Conservation (phyloP, 2,797 vertebrate species). For the Amblyraja radiata region DNA sequence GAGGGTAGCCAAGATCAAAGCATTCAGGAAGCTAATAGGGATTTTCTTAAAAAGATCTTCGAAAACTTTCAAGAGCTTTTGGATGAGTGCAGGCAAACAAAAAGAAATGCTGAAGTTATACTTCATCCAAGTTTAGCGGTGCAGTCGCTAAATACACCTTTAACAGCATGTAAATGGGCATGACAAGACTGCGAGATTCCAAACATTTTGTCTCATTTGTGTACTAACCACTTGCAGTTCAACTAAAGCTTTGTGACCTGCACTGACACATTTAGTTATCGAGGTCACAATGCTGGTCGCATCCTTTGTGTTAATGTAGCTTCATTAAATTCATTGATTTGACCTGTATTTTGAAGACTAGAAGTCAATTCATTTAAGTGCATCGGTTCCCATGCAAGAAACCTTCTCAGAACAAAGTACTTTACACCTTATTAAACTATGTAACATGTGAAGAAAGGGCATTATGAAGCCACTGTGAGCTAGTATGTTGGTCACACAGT, state of each 20-base stretch:
- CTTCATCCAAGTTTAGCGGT: slow-evolving; percentile 84
- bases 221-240: slow-evolving; percentile 95
- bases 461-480: slow-evolving; percentile 41
- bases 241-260: slow-evolving; percentile 90
- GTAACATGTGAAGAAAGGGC: slow-evolving; percentile 57
- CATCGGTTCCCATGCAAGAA: slow-evolving; percentile 75
- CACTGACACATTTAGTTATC: slow-evolving; percentile 83
- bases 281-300: slow-evolving; percentile 94
- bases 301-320: slow-evolving; percentile 82
- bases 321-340: slow-evolving; percentile 99
- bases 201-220: slow-evolving; percentile 96
- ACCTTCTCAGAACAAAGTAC: slow-evolving; percentile 57
- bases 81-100: slow-evolving; percentile 74
- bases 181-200: slow-evolving; percentile 78
- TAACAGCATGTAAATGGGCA: slow-evolving; percentile 93
- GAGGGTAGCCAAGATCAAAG: not conserved
- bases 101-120: slow-evolving; percentile 70
- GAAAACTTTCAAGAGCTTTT: slow-evolving; percentile 59
- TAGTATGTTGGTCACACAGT: slow-evolving; percentile 25
- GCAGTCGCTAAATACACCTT: slow-evolving; percentile 87
- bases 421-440: slow-evolving; percentile 68
- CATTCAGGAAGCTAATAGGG: not conserved
- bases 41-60: slow-evolving; percentile 34
- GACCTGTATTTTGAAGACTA: slow-evolving; percentile 96
- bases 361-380: slow-evolving; percentile 97